Evolutionary conservation across 2,888 invertebrate species (phyloP).

Genomic region (Shargacucullia verbasci): DNA sequence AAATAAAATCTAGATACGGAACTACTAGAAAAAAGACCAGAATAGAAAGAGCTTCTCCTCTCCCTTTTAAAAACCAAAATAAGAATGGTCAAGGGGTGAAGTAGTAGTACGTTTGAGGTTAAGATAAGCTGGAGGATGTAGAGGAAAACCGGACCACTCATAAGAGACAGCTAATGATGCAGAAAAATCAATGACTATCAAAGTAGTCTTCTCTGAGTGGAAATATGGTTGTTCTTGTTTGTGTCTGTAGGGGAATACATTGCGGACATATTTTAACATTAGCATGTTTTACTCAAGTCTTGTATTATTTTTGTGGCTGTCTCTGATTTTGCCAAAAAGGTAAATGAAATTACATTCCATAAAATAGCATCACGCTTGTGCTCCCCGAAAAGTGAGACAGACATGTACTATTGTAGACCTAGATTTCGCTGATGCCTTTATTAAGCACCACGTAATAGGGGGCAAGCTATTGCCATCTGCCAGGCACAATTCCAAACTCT

Average conservation of each 20-base stretch:
- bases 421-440: too few relatives aligned
- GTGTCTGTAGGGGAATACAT: slow-evolving; percentile 1
- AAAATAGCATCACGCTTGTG: too few relatives aligned
- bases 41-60: slow-evolving; percentile 4
- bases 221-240: slow-evolving; percentile 28
- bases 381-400: too few relatives aligned
- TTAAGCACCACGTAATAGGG: too few relatives aligned
- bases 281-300: slow-evolving; percentile 1
- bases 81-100: neutral
- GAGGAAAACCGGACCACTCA: slow-evolving; percentile 18
- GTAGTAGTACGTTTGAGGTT: slow-evolving; percentile 8
- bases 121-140: slow-evolving; percentile 15
- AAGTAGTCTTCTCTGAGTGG: slow-evolving; percentile 9
- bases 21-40: slow-evolving; percentile 30
- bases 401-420: too few relatives aligned
- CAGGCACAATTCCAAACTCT: too few relatives aligned
- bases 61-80: neutral
- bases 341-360: neutral
- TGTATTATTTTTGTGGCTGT: neutral
- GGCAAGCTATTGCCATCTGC: too few relatives aligned
- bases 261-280: slow-evolving; percentile 6
- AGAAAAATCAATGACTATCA: slow-evolving; percentile 35
- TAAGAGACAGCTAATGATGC: slow-evolving; percentile 24
- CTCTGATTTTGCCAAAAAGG: neutral
- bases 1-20: slow-evolving; percentile 19